Percentiles rank a stretch among this genome's conserved stretches.
Conservation (phyloP, 2,888 invertebrate species). For the Ametastegia equiseti region DNA sequence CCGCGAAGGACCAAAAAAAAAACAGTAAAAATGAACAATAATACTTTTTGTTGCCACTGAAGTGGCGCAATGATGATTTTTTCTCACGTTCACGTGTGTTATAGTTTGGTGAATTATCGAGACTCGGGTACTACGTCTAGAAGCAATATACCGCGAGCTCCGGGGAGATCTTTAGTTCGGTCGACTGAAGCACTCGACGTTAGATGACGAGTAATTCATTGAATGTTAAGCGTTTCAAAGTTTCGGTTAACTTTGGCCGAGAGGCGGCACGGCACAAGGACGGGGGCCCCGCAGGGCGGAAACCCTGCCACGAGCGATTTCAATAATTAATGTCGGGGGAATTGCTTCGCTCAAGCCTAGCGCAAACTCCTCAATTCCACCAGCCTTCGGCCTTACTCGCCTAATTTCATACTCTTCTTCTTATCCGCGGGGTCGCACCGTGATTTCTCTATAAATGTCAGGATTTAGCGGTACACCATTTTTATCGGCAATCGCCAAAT, state of each 20-base stretch:
- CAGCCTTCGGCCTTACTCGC: background rate
- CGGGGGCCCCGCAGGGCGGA: constrained; percentile 11
- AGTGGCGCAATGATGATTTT: too few species aligned
- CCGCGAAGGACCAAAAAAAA: too few species aligned
- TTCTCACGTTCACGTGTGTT: too few species aligned
- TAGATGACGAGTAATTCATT: constrained; percentile 58
- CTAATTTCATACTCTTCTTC: constrained; percentile 29
- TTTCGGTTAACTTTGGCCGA: constrained; percentile 50
- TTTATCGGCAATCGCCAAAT: too few species aligned
- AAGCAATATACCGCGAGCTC: background rate
- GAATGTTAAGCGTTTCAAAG: constrained; percentile 64
- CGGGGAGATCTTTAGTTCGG: background rate
- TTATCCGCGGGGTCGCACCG: too few species aligned
- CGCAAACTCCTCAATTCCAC: constrained; percentile 25
- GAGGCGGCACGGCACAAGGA: constrained; percentile 37
- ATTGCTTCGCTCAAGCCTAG: constrained; percentile 55
- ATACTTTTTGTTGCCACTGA: too few species aligned
- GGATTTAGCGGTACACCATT: too few species aligned
- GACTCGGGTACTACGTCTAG: too few species aligned
- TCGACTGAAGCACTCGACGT: constrained; percentile 5
- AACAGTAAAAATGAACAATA: too few species aligned
- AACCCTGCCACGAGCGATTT: constrained; percentile 65
- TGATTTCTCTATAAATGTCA: too few species aligned
- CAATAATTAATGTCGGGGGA: constrained; percentile 68
- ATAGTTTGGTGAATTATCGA: background rate